Percentiles rank a stretch among this genome's conserved stretches.
Conservation (phyloP, 2,113 vertebrate genomes). For the Planiliza haematocheilus region DNA sequence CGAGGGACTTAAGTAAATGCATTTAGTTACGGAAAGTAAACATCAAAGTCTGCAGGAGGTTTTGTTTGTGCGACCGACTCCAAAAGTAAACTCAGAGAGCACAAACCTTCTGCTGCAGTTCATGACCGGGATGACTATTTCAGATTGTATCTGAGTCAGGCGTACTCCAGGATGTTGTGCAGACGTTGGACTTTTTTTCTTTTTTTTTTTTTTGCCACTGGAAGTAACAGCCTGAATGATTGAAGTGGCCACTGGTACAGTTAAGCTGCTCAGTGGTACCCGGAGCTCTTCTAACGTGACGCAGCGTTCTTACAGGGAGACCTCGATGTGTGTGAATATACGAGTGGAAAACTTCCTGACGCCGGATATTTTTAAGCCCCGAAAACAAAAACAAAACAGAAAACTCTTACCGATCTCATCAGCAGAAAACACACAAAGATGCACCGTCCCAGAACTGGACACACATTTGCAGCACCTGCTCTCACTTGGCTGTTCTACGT, state of each 20-base stretch:
- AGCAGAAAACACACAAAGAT: constrained; percentile 9
- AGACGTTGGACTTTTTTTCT: too few relatives aligned
- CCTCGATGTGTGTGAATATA: constrained; percentile 36
- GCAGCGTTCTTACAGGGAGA: constrained; percentile 22
- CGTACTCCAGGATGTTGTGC: not conserved
- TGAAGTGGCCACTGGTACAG: not conserved
- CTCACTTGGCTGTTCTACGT: not conserved
- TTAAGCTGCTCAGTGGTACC: not conserved
- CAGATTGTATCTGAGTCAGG: not conserved
- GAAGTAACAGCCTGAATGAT: constrained; percentile 14
- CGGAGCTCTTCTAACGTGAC: not conserved
- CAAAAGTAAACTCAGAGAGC: not conserved
- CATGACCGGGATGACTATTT: not conserved
- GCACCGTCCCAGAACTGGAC: not conserved
- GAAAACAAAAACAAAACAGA: not conserved
- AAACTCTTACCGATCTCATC: constrained; percentile 30
- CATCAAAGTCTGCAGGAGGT: too few relatives aligned
- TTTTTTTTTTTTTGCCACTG: constrained; percentile 5
- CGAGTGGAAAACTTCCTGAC: constrained; percentile 37
- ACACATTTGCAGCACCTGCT: constrained; percentile 3
- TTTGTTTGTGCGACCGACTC: too few relatives aligned
- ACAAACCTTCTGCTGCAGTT: not conserved
- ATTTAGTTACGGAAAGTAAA: too few relatives aligned
- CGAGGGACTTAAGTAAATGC: too few relatives aligned
- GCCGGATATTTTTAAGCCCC: constrained; percentile 13